Evolutionary conservation across 2,113 vertebrate genomes (phyloP), one percentile per base, ranked within the genome.

Genomic region (Lophochroa leadbeateri): DNA sequence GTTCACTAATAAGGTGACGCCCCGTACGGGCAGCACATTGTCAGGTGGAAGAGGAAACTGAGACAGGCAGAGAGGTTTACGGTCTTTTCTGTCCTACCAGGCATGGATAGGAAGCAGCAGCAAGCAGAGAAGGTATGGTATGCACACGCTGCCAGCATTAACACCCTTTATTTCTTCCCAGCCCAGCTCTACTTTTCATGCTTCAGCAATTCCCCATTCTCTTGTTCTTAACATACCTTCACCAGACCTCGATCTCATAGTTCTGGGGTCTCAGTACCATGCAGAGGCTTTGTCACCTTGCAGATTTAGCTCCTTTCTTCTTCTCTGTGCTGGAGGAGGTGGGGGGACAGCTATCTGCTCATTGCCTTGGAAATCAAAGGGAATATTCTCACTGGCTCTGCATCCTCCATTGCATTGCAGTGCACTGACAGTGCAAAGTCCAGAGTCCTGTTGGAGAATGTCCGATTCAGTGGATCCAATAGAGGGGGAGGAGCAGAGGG

Each of bases 51-150:
- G 97, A 96, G 79, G 96, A 97, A 93, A 88, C 92, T 71, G 35
- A 96, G 90, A 93, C 96, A 97, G 96, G 95, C 97, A 86, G 89
- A 97, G 97, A 97, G 97, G 49, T 85, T 93, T 94, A 64, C 90
- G n/a, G 83, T 75, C 92, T 84, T 77, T 92, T 90, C 96, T 94
- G 97, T 86, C 91, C 94, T 83, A 68, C 92, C 94, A 91, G 92
- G 96, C 96, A 97, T 98, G 98, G 94, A 97, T 83, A 96, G 97
- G 64, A 95, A 95, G 96, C 96, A 95, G 91, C 72, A 93, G 90
- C 94, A 97, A 94, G 79, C 82, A 74, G 43, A 97, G 93, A 88
- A 98, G 98, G 98, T 98, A 98, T 19, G 87, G 96, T 97, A 97
- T 82, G 53, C 53, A 78, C 67, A 50, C 13, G 1, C 61, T 77